Conservation (phyloP, 2,888 invertebrate genomes). For the Coleophora deauratella region DNA sequence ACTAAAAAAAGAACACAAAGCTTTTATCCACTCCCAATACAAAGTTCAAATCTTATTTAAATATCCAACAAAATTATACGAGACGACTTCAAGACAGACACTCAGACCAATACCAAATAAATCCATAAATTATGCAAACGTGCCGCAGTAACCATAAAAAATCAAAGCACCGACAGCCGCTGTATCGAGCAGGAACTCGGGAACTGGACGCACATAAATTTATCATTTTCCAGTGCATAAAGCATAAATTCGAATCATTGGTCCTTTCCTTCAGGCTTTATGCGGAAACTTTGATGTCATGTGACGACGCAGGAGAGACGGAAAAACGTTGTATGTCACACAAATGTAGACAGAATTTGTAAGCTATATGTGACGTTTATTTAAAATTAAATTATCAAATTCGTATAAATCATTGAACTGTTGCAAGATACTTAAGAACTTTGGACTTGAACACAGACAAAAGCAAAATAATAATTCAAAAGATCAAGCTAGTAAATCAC, state of each 20-base stretch:
- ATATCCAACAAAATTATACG: background rate
- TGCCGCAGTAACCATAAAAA: constrained; percentile 61
- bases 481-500: too few relatives aligned
- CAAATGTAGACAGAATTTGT: background rate
- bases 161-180: constrained; percentile 42
- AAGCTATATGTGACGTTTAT: background rate
- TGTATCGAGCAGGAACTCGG: constrained; percentile 37
- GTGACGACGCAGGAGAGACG: background rate
- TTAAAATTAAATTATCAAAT: too few relatives aligned
- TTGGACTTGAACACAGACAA: too few relatives aligned
- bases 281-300: constrained; percentile 25
- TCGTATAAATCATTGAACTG: too few relatives aligned
- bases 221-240: constrained; percentile 73
- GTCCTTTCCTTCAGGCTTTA: constrained; percentile 41
- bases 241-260: constrained; percentile 71
- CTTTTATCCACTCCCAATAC: background rate
- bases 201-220: constrained; percentile 70
- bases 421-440: too few relatives aligned
- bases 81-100: constrained; percentile 9
- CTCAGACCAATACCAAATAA: constrained; percentile 18
- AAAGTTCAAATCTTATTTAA: background rate
- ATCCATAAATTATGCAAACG: constrained; percentile 57
- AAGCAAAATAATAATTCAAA: too few relatives aligned
- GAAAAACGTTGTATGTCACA: too few relatives aligned
- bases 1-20: too few relatives aligned